Base-by-base conservation (phyloP, 2,888 invertebrate genomes). In the Caenorhabditis uteleia region DNA sequence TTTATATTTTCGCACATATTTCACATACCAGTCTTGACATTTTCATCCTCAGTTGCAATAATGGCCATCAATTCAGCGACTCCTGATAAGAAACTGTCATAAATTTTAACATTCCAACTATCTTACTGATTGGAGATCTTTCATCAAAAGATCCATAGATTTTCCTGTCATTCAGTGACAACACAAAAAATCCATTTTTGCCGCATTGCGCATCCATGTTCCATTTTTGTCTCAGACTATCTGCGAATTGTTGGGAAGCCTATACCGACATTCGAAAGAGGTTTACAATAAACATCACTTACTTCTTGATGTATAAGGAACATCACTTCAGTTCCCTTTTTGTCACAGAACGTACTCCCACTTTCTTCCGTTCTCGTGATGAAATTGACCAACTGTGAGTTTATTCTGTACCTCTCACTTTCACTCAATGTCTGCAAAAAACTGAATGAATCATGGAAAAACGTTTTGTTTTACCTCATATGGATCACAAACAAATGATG, bases 401-500 rank as follows among this genome's bases (percentile, higher is more conserved):
- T 75, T 38, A 75, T 55, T 12, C 75, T 61, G 36, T 71, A 73
- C 6, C 75, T 49, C 38, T 73, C 70, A 2, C 67, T 59, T 51
- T 73, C 64, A 44, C 57, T 71, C 36, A 75, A 46, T 2, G 70
- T 59, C 70, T 75, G 54, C 47, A 58, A 58, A 25, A 26, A 21
- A 23, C 16, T 5, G 3, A 6, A 27, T 25, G n/a, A 27, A 25
- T 20, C 25, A 18, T 21, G 10, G n/a, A 27, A 27, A 43, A 27
- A 29, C 31, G 31, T 29, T 29, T 10, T 10, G 14, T 10, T 23
- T 29, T 33, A 70, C 73, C 64, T 68, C 64, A 54, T 71, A 70
- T 2, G 75, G 75, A 60, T 75, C 75, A 49, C 75, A 75, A 34
- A 75, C 68, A 57, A 57, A 62, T 20, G 61, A 51, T 20, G 73